Percentiles rank a stretch among this genome's conserved stretches.
Evolutionary conservation across 1,140 invertebrate species (phyloP).

Genomic region (Branchinecta lynchi): DNA sequence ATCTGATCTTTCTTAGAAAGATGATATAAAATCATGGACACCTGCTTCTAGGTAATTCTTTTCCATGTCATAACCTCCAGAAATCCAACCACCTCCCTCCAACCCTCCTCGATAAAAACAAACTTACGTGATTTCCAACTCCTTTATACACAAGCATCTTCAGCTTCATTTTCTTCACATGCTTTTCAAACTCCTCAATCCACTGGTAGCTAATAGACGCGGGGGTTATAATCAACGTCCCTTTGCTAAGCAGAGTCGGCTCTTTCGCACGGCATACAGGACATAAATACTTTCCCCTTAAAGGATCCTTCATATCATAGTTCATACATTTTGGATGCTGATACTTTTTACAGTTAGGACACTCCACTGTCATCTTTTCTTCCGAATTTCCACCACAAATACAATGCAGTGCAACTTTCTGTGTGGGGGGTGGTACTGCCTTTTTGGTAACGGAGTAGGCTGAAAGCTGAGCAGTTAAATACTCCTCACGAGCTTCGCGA

Average conservation of each 20-base stretch:
- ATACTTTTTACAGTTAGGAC: slow-evolving; percentile 38
- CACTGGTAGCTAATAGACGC: slow-evolving; percentile 50
- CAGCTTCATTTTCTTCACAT: slow-evolving; percentile 38
- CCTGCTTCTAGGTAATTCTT: too few species aligned
- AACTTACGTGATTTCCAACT: slow-evolving; percentile 19
- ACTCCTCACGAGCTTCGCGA: slow-evolving; percentile 4
- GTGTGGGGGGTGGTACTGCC: not conserved
- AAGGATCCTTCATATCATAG: slow-evolving; percentile 31
- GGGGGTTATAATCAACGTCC: slow-evolving; percentile 60
- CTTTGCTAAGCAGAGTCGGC: slow-evolving; percentile 37
- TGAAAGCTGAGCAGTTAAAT: not conserved
- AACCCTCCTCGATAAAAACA: not conserved
- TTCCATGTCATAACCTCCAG: not conserved
- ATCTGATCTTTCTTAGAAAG: too few species aligned
- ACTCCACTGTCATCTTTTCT: slow-evolving; percentile 30
- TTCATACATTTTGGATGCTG: slow-evolving; percentile 47
- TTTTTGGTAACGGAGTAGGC: not conserved
- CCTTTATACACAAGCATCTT: slow-evolving; percentile 35
- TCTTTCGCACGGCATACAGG: slow-evolving; percentile 44
- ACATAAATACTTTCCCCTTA: slow-evolving; percentile 37
- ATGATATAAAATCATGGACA: too few species aligned
- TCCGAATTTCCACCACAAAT: slow-evolving; percentile 30
- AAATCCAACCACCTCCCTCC: not conserved
- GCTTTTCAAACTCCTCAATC: slow-evolving; percentile 52
- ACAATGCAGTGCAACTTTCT: slow-evolving; percentile 21